Conservation (phyloP, 2,888 invertebrate species). For the Torymus auratus region DNA sequence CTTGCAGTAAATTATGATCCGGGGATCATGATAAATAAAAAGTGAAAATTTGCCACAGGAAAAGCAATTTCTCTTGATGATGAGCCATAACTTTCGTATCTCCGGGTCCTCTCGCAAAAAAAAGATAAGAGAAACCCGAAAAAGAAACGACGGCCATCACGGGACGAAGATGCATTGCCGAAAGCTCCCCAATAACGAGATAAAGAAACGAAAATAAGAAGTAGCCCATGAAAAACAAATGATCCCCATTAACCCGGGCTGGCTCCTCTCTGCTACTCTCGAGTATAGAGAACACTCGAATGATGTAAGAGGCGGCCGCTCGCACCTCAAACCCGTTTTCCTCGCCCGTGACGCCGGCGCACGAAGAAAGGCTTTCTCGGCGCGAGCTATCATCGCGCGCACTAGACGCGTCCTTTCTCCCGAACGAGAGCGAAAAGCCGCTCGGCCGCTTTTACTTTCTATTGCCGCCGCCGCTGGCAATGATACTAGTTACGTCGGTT, state of each 20-base stretch:
- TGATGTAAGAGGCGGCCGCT: no score
- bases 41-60: no score
- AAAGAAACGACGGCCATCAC: no score
- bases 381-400: neutral
- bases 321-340: no score
- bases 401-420: constrained; percentile 19
- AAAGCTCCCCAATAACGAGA: neutral
- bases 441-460: constrained; percentile 73
- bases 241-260: neutral
- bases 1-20: no score
- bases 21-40: no score
- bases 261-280: no score
- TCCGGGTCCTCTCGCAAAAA: no score
- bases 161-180: neutral
- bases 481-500: constrained; percentile 75
- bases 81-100: no score
- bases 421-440: constrained; percentile 67
- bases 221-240: constrained; percentile 8
- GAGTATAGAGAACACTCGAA: no score
- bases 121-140: no score
- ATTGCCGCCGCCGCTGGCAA: constrained; percentile 73
- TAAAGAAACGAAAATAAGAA: constrained; percentile 4
- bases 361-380: constrained; percentile 49
- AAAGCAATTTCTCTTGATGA: no score
- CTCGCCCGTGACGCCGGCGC: neutral